Evolutionary conservation across 2,888 invertebrate species (phyloP).

Genomic region (Cheilosia scutellata): DNA sequence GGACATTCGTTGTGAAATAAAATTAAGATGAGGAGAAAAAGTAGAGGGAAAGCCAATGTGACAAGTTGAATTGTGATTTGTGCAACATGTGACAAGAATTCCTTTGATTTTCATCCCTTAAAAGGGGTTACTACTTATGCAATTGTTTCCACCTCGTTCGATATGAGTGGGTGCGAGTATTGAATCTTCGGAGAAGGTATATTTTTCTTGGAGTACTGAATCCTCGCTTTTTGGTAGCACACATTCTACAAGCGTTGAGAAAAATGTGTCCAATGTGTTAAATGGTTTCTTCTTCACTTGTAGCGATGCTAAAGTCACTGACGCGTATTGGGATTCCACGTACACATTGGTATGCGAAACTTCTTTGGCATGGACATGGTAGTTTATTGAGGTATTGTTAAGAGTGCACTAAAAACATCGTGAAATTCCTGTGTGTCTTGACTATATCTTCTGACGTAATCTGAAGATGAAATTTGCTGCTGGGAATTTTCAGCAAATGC

Average conservation of each 20-base stretch:
- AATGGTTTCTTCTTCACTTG: slow-evolving; percentile 2
- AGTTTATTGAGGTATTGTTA: slow-evolving; percentile 19
- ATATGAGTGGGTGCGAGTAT: background rate
- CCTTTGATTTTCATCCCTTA: slow-evolving; percentile 55
- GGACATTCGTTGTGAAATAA: slow-evolving; percentile 15
- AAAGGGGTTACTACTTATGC: slow-evolving; percentile 41
- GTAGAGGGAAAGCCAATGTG: slow-evolving; percentile 24
- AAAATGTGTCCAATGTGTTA: slow-evolving; percentile 30
- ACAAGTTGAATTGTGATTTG: slow-evolving; percentile 59
- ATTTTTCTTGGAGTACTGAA: background rate
- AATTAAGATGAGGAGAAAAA: background rate
- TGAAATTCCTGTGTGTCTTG: background rate
- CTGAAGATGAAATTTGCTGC: background rate
- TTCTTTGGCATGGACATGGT: slow-evolving; percentile 6
- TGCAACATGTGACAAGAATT: slow-evolving; percentile 68
- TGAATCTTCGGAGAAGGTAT: background rate
- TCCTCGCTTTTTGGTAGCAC: slow-evolving; percentile 11
- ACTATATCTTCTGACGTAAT: slow-evolving; percentile 15
- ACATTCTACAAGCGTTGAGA: background rate
- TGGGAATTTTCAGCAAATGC: background rate
- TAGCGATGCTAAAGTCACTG: slow-evolving; percentile 8
- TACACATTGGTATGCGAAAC: background rate
- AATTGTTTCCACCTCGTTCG: slow-evolving; percentile 27
- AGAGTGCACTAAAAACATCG: background rate
- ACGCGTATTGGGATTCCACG: slow-evolving; percentile 8